Conservation (phyloP, 2,797 vertebrate genomes). For the Miichthys miiuy region DNA sequence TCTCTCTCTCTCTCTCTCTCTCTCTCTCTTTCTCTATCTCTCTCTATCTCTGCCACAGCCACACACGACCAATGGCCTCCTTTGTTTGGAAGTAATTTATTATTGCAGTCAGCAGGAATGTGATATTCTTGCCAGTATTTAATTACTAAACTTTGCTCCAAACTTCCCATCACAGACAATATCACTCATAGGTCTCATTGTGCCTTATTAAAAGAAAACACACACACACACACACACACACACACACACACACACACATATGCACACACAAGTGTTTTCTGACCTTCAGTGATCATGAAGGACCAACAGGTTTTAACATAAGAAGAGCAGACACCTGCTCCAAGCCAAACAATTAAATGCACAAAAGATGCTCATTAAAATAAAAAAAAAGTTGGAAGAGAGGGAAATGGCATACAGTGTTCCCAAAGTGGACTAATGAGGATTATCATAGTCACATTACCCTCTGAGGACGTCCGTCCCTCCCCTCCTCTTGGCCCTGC, state of each 20-base stretch:
- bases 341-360: background rate
- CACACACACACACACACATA: background rate
- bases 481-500: slow-evolving; percentile 92
- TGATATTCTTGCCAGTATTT: slow-evolving; percentile 84
- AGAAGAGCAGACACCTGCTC: slow-evolving; percentile 65
- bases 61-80: slow-evolving; percentile 84
- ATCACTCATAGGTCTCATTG: slow-evolving; percentile 66
- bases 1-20: slow-evolving; percentile 42
- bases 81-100: slow-evolving; percentile 87
- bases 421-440: slow-evolving; percentile 15
- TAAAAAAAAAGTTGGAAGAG: background rate
- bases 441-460: slow-evolving; percentile 80
- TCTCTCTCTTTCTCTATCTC: slow-evolving; percentile 48
- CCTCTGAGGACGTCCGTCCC: slow-evolving; percentile 94
- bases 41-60: slow-evolving; percentile 74
- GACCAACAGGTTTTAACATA: slow-evolving; percentile 1
- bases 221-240: background rate
- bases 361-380: slow-evolving; percentile 13
- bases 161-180: slow-evolving; percentile 82
- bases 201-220: slow-evolving; percentile 63
- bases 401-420: background rate
- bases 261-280: slow-evolving; percentile 39
- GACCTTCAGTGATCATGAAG: slow-evolving; percentile 38
- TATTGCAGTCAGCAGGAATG: slow-evolving; percentile 86
- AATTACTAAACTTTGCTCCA: slow-evolving; percentile 83